Evolutionary conservation across 2,888 invertebrate species (phyloP), one percentile per base, ranked within the genome.

Genomic region (Lissonota sp.): DNA sequence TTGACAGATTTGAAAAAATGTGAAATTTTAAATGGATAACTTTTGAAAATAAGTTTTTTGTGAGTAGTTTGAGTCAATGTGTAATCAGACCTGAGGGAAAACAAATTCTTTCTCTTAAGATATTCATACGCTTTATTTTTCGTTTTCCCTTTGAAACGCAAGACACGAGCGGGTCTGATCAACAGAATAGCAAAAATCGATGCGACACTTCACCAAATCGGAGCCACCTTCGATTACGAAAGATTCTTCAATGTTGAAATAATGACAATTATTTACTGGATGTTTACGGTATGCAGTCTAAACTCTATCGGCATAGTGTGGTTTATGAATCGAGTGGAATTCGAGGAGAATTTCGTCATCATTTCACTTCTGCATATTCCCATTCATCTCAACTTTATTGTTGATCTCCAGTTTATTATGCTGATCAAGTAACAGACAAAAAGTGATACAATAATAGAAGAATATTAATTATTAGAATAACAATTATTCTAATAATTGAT

Each of bases 131-230:
- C 26, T 3, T 26, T 26, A 2, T 26, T 26, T 26, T 26, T 26
- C 26, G 1, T 26, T 26, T 3, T 26, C 26, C 51, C 60, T 60
- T n/a, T 64, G 46, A 8, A 12, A n/a, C 46, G 40, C 0, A 58
- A 79, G 80, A 62, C 8, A 74, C 39, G 26, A 3, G n/a, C 2
- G 4, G 10, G 46, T 5, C 6, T 71, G 0, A 44, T 71, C n/a
- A 6, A 55, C 7, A 55, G 76, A 14, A 57, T 79, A 12, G 37
- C 4, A 37, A 70, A 53, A 12, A 39, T 74, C 46, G 82, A 80
- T 7, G 63, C 82, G 4, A 81, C 64, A 0, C 74, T 87, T 5
- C 37, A 58, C 14, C 51, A 74, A 39, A 16, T 87, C 4, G 84
- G 83, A 10, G 42, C 40, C 0, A 4, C 58, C 0, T 6, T 79